These are phyloP conservation scores for Anoplolepis gracilipes DNA, from an alignment of 1,140 invertebrate genomes.

Conservation along the genomic window DNA sequence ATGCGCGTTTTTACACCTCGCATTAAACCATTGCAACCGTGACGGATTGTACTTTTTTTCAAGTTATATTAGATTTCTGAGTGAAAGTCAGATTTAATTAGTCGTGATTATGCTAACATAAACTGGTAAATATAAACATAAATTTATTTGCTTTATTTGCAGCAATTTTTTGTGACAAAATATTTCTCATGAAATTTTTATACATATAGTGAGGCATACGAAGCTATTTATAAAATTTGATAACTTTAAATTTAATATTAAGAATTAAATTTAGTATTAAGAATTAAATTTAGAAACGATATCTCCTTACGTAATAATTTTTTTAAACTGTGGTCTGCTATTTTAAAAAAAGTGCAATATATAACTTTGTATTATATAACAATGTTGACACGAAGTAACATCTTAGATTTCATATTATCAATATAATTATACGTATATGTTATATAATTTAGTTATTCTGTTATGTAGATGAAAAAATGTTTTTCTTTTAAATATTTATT, in stretches of 20 bases:
- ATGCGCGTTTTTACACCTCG: neutral
- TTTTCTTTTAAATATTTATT: neutral
- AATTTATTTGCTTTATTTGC: neutral
- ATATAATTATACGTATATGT: neutral
- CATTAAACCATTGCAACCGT: neutral
- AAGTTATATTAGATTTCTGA: slow-evolving; percentile 16
- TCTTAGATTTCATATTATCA: neutral
- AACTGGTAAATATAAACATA: neutral
- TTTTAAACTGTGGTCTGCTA: neutral
- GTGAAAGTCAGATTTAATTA: slow-evolving; percentile 39
- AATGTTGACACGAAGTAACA: neutral
- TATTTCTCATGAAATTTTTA: neutral
- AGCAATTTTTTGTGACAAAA: neutral
- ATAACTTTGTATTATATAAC: slow-evolving; percentile 8
- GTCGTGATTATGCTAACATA: neutral
- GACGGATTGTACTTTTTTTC: slow-evolving; percentile 1
- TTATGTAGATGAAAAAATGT: neutral
- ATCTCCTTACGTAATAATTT: neutral
- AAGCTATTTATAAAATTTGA: too few species aligned
- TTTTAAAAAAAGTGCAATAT: neutral
- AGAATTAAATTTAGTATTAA: neutral
- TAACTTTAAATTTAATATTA: too few species aligned
- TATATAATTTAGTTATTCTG: neutral
- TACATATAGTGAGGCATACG: too few species aligned
- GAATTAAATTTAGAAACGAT: neutral